These are phyloP conservation scores for Adelognathus sp. DNA, from an alignment of 2,888 invertebrate species.

Conservation along the genomic window DNA sequence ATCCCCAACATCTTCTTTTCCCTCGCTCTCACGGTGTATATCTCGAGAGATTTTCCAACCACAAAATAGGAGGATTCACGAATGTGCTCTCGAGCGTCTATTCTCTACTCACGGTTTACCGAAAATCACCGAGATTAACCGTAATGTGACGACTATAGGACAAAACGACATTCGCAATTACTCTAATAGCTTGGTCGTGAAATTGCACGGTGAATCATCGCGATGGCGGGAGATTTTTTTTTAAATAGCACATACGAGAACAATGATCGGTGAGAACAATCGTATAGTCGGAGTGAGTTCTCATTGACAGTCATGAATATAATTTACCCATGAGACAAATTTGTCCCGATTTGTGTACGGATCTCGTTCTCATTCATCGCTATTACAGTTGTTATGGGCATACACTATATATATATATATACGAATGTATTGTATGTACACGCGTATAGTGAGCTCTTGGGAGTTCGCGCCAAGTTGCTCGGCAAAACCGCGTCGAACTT, in stretches of 20 bases:
- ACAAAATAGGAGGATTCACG: not conserved
- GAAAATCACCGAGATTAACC: conserved; percentile 25
- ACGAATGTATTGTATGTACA: not conserved
- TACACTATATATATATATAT: not conserved
- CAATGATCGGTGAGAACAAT: not conserved
- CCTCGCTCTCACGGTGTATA: not conserved
- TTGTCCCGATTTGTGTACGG: conserved; percentile 21
- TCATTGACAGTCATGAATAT: conserved; percentile 28
- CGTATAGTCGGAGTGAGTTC: not conserved
- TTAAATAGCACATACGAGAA: conserved; percentile 18
- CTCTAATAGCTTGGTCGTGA: conserved; percentile 32
- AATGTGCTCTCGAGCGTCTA: no score
- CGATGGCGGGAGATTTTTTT: no score
- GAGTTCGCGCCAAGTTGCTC: conserved; percentile 17
- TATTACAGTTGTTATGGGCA: not conserved
- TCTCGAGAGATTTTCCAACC: conserved; percentile 3
- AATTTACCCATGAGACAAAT: conserved; percentile 39
- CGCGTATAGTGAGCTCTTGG: not conserved
- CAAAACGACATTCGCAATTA: conserved; percentile 48
- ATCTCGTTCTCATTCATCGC: conserved; percentile 14
- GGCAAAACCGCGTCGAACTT: conserved; percentile 9
- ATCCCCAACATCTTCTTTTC: conserved; percentile 1
- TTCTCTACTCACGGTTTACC: no score
- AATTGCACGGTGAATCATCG: not conserved
- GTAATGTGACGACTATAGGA: conserved; percentile 27